Evolutionary conservation across 2,113 vertebrate genomes (phyloP).

Genomic region (Chlamydotis undulata): DNA sequence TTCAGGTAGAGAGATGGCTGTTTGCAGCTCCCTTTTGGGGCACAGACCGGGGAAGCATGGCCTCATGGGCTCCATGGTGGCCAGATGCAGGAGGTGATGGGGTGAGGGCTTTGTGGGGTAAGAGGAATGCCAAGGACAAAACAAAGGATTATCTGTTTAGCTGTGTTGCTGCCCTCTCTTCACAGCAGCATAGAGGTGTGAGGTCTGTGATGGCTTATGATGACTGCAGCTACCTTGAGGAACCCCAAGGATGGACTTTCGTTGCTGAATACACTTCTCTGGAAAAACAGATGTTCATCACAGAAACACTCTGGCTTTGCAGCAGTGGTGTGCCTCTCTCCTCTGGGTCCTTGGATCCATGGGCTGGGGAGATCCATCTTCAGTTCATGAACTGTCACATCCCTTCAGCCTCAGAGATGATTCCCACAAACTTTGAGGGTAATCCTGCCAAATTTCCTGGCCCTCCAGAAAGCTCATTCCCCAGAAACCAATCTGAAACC

Average conservation of each 20-base stretch:
- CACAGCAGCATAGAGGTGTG: not conserved
- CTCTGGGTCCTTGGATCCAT: not conserved
- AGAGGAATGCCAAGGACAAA: not conserved
- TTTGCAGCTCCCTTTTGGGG: not conserved
- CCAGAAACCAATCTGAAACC: not conserved
- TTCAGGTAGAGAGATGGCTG: not conserved
- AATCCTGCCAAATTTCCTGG: not conserved
- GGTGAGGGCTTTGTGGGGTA: not conserved
- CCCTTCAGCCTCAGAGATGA: not conserved
- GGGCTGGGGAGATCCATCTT: not conserved
- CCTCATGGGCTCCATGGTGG: fast-evolving
- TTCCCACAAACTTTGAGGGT: not conserved
- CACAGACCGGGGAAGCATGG: not conserved
- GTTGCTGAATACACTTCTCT: not conserved
- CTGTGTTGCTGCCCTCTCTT: not conserved
- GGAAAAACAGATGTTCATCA: not conserved
- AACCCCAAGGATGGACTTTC: not conserved
- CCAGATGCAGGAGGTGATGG: not conserved
- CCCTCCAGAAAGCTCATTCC: not conserved
- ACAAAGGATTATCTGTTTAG: fast-evolving
- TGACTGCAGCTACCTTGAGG: not conserved
- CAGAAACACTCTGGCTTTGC: not conserved
- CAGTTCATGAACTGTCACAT: not conserved
- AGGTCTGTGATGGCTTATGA: not conserved
- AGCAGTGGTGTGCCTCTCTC: not conserved